Evolutionary conservation across 2,113 vertebrate species (phyloP).

Genomic region (Mus spicilegus): DNA sequence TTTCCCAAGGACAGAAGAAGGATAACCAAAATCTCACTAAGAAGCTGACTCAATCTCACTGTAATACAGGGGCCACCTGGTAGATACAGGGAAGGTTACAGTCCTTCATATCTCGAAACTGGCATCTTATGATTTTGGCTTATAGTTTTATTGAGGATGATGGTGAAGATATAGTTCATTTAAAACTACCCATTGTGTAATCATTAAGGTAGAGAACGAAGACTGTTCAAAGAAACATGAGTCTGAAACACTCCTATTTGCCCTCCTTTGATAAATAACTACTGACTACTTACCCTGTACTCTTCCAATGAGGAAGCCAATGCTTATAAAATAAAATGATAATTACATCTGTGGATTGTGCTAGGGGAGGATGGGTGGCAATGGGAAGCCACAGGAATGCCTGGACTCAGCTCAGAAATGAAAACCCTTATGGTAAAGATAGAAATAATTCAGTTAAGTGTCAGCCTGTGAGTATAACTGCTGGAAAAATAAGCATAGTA

Average conservation of each 20-base stretch:
- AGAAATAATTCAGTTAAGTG: not conserved
- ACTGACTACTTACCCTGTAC: not conserved
- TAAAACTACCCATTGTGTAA: not conserved
- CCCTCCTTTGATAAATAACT: not conserved
- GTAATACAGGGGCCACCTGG: not conserved
- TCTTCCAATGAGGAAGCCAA: not conserved
- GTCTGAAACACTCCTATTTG: not conserved
- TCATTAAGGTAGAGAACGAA: not conserved
- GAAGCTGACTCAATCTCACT: not conserved
- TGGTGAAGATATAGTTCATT: not conserved
- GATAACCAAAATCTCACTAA: not conserved
- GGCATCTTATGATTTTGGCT: not conserved
- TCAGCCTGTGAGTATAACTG: not conserved
- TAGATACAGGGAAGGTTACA: not conserved
- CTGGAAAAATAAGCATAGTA: not conserved
- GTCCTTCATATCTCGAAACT: not conserved
- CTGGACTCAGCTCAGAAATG: not conserved
- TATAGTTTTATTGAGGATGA: not conserved
- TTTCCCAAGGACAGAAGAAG: not conserved
- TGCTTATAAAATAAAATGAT: not conserved
- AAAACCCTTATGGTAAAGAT: not conserved
- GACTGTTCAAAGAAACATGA: not conserved
- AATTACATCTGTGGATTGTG: not conserved
- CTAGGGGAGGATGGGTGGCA: not conserved
- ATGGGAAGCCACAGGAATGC: not conserved